phyloP scores from a whole-genome alignment of 2,888 invertebrate genomes.

The Zele albiditarsus region DNA sequence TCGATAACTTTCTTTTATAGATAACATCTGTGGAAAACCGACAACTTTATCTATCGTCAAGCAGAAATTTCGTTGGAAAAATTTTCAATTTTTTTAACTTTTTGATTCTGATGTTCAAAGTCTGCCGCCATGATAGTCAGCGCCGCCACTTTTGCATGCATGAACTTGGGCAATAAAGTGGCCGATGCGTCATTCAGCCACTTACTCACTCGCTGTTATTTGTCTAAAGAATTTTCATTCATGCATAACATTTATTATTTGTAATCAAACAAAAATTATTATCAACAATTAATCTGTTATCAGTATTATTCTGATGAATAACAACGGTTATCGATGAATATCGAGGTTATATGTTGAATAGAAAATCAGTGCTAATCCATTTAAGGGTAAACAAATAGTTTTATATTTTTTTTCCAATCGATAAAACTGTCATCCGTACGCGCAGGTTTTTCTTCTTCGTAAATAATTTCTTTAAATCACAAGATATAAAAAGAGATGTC shows the following conservation, averaged over 20 bases:
- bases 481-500: slow-evolving; percentile 45
- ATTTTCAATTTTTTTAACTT: not conserved
- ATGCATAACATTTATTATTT: slow-evolving; percentile 1
- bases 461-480: slow-evolving; percentile 4
- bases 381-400: not conserved
- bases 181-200: slow-evolving; percentile 11
- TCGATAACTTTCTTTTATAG: no score
- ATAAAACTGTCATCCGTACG: slow-evolving; percentile 29
- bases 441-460: slow-evolving; percentile 17
- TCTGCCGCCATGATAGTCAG: not conserved
- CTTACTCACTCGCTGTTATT: not conserved
- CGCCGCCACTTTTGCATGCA: not conserved
- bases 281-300: not conserved
- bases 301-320: not conserved
- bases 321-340: not conserved
- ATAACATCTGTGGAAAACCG: no score
- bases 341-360: not conserved
- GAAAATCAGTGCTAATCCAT: not conserved
- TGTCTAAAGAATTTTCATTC: not conserved
- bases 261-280: not conserved
- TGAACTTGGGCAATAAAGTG: not conserved
- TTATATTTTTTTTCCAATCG: slow-evolving; percentile 30
- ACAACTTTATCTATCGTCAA: no score
- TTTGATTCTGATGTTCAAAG: not conserved
- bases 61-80: no score